These are phyloP conservation scores for Gadopsis bispinosus DNA, from an alignment of 2,797 vertebrate species.

Conservation along the genomic window DNA sequence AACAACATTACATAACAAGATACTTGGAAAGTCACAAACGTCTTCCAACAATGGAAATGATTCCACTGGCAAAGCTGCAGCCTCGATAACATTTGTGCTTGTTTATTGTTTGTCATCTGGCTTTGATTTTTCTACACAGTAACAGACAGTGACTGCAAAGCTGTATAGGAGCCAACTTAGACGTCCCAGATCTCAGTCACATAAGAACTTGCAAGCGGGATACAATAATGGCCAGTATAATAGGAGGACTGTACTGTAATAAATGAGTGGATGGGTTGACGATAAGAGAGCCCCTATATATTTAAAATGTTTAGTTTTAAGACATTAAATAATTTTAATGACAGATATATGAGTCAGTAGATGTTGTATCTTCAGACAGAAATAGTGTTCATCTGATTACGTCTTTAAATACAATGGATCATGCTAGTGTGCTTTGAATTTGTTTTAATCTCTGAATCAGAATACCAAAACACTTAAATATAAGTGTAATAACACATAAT, in stretches of 20 bases:
- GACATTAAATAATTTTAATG: neutral
- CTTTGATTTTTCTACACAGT: conserved; percentile 40
- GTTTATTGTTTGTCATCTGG: conserved; percentile 51
- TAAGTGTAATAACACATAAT: neutral
- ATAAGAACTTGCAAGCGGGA: neutral
- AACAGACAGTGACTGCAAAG: conserved; percentile 8
- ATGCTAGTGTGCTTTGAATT: neutral
- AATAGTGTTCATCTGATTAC: no score
- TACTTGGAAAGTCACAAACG: conserved; percentile 11
- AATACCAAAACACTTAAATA: neutral
- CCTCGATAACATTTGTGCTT: conserved; percentile 39
- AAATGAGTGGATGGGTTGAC: conserved; percentile 4
- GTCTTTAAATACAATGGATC: neutral
- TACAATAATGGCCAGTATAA: conserved; percentile 8
- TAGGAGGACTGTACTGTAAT: conserved; percentile 9
- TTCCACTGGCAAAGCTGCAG: conserved; percentile 38
- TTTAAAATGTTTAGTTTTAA: conserved; percentile 19
- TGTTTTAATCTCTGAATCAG: conserved; percentile 7
- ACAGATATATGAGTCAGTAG: neutral
- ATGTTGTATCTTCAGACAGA: neutral
- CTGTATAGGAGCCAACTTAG: conserved; percentile 17
- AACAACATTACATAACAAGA: conserved; percentile 24
- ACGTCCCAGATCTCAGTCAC: conserved; percentile 14
- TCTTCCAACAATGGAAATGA: conserved; percentile 31
- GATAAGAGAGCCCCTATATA: neutral